phyloP scores from a whole-genome alignment of 2,113 vertebrate species.

The Rattus rattus region DNA sequence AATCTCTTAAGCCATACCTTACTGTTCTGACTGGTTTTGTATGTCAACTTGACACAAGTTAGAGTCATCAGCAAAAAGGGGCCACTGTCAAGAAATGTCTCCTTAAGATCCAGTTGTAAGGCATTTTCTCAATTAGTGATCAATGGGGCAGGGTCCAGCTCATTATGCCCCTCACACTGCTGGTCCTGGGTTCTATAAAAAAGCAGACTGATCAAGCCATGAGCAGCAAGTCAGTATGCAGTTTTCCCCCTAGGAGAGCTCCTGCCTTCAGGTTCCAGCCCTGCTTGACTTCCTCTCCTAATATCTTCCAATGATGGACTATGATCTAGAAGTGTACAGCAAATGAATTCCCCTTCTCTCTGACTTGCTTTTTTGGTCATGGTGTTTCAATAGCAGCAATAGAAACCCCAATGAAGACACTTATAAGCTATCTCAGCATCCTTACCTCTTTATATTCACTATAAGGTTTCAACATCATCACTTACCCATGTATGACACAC shows the following conservation, averaged over 20 bases:
- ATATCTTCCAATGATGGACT: not conserved
- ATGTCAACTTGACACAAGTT: not conserved
- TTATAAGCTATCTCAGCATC: not conserved
- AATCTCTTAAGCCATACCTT: not conserved
- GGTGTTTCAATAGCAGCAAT: not conserved
- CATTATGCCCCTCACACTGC: not conserved
- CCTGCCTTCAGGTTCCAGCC: not conserved
- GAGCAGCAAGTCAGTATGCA: not conserved
- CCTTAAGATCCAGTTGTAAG: not conserved
- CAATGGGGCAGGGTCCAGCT: not conserved
- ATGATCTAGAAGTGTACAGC: not conserved
- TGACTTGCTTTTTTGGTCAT: not conserved
- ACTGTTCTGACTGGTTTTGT: not conserved
- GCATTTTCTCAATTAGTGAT: not conserved
- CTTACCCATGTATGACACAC: not conserved
- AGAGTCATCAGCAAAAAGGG: not conserved
- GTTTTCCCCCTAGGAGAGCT: not conserved
- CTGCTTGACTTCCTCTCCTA: not conserved
- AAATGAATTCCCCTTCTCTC: not conserved
- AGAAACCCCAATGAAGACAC: not conserved
- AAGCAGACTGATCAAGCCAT: not conserved
- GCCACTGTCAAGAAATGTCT: not conserved
- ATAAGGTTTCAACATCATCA: not conserved
- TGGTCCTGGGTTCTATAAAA: not conserved
- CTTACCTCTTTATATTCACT: not conserved